A percentile compares a stretch with the other conserved stretches of the same genome.
Evolutionary conservation across 2,888 invertebrate genomes (phyloP).

Genomic region (Caenorhabditis sp.): DNA sequence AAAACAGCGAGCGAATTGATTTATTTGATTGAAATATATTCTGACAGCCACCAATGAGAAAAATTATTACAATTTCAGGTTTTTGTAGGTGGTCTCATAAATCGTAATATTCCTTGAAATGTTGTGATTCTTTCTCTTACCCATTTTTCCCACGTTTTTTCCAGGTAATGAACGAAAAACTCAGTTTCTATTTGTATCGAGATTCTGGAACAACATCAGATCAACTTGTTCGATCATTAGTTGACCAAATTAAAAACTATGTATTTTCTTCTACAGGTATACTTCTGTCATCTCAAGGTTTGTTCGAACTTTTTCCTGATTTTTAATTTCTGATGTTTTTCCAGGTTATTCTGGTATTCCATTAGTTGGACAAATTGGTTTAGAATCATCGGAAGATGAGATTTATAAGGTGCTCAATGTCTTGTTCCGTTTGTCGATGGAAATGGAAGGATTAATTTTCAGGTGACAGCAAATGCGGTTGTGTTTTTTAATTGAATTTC

Average conservation of each 20-base stretch:
- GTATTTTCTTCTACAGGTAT: conserved; percentile 43
- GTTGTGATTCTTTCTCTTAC: background rate
- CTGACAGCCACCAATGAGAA: too few relatives aligned
- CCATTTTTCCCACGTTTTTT: background rate
- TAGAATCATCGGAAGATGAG: conserved; percentile 43
- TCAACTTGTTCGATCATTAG: conserved; percentile 34
- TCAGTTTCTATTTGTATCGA: conserved; percentile 45
- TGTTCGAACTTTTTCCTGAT: too few relatives aligned
- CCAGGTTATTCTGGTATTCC: conserved; percentile 56
- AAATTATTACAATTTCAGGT: too few relatives aligned
- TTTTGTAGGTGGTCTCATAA: background rate
- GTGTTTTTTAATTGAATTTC: background rate
- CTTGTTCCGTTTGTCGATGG: conserved; percentile 47
- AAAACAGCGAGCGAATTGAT: too few relatives aligned
- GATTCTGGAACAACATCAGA: conserved; percentile 46
- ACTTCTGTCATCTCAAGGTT: conserved; percentile 31
- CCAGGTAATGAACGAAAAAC: conserved; percentile 9
- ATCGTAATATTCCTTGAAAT: background rate
- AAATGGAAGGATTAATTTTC: conserved; percentile 47
- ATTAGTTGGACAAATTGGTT: conserved; percentile 41
- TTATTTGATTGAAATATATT: too few relatives aligned
- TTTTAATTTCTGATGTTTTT: background rate
- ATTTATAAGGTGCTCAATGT: conserved; percentile 51
- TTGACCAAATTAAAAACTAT: conserved; percentile 48
- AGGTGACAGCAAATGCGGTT: conserved; percentile 13